Evolutionary conservation across 2,113 vertebrate species (phyloP).

Genomic region (Ciconia boyciana): DNA sequence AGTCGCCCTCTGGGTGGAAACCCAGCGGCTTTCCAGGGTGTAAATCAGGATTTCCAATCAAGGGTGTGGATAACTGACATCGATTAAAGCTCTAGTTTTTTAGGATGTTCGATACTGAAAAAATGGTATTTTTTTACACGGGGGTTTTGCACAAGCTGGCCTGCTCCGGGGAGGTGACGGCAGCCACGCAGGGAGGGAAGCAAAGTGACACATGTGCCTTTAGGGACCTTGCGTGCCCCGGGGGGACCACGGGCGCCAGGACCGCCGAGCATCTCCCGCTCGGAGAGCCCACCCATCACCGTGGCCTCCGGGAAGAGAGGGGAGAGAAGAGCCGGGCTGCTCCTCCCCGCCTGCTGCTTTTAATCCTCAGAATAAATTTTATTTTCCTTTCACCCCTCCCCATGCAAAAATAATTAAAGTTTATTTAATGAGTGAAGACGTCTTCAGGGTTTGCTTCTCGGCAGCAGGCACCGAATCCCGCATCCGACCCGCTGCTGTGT

Average conservation of each 20-base stretch:
- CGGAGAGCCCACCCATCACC: not conserved
- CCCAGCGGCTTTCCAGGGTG: not conserved
- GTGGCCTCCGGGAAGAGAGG: not conserved
- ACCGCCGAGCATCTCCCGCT: fast-evolving
- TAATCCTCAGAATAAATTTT: not conserved
- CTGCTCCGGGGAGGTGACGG: not conserved
- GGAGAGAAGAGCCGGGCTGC: not conserved
- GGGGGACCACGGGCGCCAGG: not conserved
- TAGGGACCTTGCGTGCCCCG: not conserved
- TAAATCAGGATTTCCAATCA: not conserved
- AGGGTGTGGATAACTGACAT: not conserved
- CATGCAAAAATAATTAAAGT: constrained; percentile 16
- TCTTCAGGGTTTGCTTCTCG: not conserved
- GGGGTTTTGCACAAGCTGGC: constrained; percentile 17
- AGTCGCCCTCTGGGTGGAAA: not conserved
- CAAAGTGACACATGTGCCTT: constrained; percentile 51
- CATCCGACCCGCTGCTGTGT: fast-evolving
- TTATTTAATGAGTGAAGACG: not conserved
- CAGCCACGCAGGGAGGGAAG: not conserved
- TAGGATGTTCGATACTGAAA: constrained; percentile 3
- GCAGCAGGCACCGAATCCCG: fast-evolving
- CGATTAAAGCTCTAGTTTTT: constrained; percentile 48
- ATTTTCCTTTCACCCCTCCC: constrained; percentile 17
- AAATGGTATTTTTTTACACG: constrained; percentile 8
- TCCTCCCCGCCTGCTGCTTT: not conserved